Evolutionary conservation across 2,113 vertebrate species (phyloP).

Genomic region (Lates calcarifer): DNA sequence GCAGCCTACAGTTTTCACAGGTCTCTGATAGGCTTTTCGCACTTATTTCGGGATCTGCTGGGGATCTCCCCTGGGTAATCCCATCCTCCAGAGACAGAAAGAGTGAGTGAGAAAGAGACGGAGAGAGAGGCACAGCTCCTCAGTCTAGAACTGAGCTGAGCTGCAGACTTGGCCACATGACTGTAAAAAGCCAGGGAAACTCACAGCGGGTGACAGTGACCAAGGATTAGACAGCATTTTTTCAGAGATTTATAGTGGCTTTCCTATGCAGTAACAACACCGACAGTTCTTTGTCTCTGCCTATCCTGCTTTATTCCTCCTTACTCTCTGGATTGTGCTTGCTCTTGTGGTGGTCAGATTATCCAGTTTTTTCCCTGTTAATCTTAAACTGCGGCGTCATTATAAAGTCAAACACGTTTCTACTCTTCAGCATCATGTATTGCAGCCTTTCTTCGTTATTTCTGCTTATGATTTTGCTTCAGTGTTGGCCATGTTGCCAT

Average conservation of each 20-base stretch:
- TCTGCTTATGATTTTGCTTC: conserved; percentile 14
- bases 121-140: conserved; percentile 21
- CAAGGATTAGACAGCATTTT: conserved; percentile 36
- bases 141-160: conserved; percentile 39
- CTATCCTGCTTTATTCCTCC: conserved; percentile 25
- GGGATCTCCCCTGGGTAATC: conserved; percentile 40
- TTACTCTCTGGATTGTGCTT: conserved; percentile 48
- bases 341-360: conserved; percentile 18
- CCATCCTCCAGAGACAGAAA: conserved; percentile 42
- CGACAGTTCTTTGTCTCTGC: conserved; percentile 33
- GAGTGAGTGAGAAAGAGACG: neutral
- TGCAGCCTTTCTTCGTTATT: neutral
- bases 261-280: conserved; percentile 34
- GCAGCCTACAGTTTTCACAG: conserved; percentile 64
- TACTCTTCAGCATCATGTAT: neutral
- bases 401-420: conserved; percentile 20
- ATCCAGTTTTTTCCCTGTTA: neutral
- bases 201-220: conserved; percentile 51
- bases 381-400: neutral
- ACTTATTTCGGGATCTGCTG: conserved; percentile 53
- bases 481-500: conserved; percentile 8
- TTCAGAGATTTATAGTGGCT: conserved; percentile 39
- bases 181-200: conserved; percentile 44
- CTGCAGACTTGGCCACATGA: conserved; percentile 38
- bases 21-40: conserved; percentile 74